Evolutionary conservation across 92 coral and sea anemone species (phyloP).

Genomic region (Scolanthus callimorphus): DNA sequence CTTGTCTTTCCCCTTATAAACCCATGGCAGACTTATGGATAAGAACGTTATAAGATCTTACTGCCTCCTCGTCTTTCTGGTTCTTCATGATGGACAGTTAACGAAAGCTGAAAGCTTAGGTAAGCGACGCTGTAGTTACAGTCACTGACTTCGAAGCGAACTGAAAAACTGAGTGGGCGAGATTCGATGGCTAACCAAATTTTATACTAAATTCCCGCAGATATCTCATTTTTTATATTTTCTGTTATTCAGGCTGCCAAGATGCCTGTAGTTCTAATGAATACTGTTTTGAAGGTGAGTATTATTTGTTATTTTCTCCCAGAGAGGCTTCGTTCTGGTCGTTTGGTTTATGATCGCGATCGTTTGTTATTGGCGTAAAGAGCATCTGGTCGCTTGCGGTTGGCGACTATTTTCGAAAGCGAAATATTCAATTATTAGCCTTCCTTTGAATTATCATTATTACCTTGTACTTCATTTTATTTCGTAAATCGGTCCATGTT

Average conservation of each 20-base stretch:
- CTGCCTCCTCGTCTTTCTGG: conserved; percentile 32
- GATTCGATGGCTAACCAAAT: not conserved
- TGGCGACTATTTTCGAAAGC: not conserved
- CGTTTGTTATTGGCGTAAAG: too few relatives aligned
- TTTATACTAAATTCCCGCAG: too few relatives aligned
- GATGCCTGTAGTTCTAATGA: conserved; percentile 38
- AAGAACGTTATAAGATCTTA: conserved; percentile 45
- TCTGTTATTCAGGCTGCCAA: not conserved
- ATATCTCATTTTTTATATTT: too few relatives aligned
- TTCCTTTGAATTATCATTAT: not conserved
- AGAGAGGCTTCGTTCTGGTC: too few relatives aligned
- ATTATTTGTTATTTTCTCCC: too few relatives aligned
- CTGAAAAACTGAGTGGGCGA: conserved; percentile 54
- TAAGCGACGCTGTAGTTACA: conserved; percentile 31
- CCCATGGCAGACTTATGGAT: conserved; percentile 87
- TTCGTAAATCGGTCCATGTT: too few relatives aligned
- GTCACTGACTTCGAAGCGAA: conserved; percentile 1
- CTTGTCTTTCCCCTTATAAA: conserved; percentile 31
- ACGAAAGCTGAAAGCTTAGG: conserved; percentile 63
- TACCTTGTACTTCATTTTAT: too few relatives aligned
- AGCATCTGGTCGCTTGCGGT: not conserved
- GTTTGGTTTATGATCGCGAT: too few relatives aligned
- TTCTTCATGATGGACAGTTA: conserved; percentile 58
- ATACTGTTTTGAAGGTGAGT: conserved; percentile 46
- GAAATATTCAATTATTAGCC: too few relatives aligned